Percentiles rank a stretch among this genome's conserved stretches.
Evolutionary conservation across 1,140 invertebrate species (phyloP).

Genomic region (Samia ricini): DNA sequence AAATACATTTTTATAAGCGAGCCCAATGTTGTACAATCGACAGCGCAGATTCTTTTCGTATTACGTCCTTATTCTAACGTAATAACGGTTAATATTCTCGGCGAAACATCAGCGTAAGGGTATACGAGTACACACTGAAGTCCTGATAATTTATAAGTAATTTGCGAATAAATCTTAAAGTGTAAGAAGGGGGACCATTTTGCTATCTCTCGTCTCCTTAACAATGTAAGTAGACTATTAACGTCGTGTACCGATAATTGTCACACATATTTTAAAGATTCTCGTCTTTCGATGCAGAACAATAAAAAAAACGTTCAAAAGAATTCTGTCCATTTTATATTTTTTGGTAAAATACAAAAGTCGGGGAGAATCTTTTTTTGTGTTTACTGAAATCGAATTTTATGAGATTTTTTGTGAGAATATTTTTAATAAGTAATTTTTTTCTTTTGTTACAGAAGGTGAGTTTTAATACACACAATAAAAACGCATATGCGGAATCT

Average conservation of each 20-base stretch:
- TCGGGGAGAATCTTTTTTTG: constrained; percentile 27
- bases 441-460: constrained; percentile 72
- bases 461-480: constrained; percentile 38
- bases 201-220: constrained; percentile 35
- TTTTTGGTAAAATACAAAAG: constrained; percentile 37
- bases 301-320: constrained; percentile 22
- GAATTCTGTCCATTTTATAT: no score
- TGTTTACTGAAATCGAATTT: constrained; percentile 20
- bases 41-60: constrained; percentile 7
- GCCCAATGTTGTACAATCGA: constrained; percentile 42
- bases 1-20: constrained; percentile 77
- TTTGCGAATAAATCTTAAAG: constrained; percentile 73
- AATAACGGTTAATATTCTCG: not conserved
- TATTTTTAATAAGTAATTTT: constrained; percentile 43
- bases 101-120: not conserved
- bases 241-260: constrained; percentile 73
- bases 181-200: constrained; percentile 57
- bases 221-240: constrained; percentile 70
- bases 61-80: constrained; percentile 3
- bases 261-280: constrained; percentile 74
- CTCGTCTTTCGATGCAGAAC: constrained; percentile 41
- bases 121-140: constrained; percentile 5
- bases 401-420: constrained; percentile 31
- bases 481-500: not conserved
- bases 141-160: constrained; percentile 70